Conservation (phyloP, 2,113 vertebrate genomes). For the Hypocryptadius cinnamomeus region DNA sequence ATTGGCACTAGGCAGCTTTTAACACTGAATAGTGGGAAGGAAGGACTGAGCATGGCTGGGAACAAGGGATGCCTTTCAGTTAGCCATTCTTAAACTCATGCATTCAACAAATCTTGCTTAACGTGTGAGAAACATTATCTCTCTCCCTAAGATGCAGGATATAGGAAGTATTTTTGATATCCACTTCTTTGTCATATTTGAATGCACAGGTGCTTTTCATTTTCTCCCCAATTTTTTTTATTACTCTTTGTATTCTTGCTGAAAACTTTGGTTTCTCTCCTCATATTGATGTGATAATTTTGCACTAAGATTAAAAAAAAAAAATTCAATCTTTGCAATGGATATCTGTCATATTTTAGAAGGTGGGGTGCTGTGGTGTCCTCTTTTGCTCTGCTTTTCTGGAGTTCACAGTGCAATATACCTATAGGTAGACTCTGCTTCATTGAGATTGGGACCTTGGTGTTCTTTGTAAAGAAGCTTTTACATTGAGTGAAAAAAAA, state of each 20-base stretch:
- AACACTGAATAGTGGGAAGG: neutral
- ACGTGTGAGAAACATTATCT: neutral
- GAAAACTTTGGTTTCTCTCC: neutral
- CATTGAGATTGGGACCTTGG: neutral
- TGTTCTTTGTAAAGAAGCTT: neutral
- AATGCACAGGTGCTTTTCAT: neutral
- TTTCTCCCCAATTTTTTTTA: neutral
- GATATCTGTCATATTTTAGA: neutral
- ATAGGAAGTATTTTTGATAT: neutral
- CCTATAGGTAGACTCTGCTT: neutral
- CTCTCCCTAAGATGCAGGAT: neutral
- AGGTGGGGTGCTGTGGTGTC: neutral
- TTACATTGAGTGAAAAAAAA: neutral
- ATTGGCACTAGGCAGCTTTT: neutral
- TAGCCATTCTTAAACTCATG: neutral
- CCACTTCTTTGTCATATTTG: neutral
- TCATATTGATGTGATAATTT: neutral
- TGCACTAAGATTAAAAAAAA: neutral
- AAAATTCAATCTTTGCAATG: neutral
- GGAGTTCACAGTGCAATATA: neutral
- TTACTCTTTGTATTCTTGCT: neutral
- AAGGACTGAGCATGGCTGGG: neutral
- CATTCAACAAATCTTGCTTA: neutral
- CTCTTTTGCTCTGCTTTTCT: neutral
- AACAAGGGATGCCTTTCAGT: neutral